Evolutionary conservation across 1,140 invertebrate species (phyloP).

Genomic region (Pseudobourletiella spinata): DNA sequence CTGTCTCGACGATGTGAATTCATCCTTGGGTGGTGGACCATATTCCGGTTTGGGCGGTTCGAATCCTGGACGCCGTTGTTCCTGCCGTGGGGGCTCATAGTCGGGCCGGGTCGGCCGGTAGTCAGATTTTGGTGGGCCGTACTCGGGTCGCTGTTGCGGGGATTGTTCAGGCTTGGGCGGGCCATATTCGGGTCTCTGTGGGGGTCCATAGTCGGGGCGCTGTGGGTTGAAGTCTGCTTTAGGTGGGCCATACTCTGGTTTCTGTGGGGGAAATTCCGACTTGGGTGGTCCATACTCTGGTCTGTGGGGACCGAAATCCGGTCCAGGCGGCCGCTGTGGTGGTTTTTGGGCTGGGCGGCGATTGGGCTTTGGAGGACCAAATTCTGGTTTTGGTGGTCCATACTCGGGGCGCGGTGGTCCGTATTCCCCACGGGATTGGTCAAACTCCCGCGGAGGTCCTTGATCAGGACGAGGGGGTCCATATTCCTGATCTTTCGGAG

Average conservation of each 20-base stretch:
- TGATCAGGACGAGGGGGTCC: not conserved
- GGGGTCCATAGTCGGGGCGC: not conserved
- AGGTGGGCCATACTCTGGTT: slow-evolving; percentile 1
- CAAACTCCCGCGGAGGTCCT: not conserved
- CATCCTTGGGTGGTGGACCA: not conserved
- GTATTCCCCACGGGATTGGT: not conserved
- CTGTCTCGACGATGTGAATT: not conserved
- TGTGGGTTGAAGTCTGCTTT: not conserved
- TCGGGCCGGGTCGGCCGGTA: not conserved
- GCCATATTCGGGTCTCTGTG: not conserved
- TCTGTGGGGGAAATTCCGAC: not conserved
- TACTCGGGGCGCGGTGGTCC: not conserved
- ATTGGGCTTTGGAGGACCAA: not conserved
- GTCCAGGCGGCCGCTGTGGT: not conserved
- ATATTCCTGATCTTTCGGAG: not conserved
- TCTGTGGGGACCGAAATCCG: not conserved
- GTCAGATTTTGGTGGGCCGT: not conserved
- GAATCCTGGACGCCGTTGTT: not conserved
- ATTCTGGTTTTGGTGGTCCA: not conserved
- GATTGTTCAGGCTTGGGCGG: not conserved
- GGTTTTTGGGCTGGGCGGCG: not conserved
- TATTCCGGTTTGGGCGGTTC: not conserved
- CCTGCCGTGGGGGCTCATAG: not conserved
- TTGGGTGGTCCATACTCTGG: too few relatives aligned
- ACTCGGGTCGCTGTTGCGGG: not conserved